phyloP scores from a whole-genome alignment of 2,888 invertebrate genomes.

The Phengaris alcon region DNA sequence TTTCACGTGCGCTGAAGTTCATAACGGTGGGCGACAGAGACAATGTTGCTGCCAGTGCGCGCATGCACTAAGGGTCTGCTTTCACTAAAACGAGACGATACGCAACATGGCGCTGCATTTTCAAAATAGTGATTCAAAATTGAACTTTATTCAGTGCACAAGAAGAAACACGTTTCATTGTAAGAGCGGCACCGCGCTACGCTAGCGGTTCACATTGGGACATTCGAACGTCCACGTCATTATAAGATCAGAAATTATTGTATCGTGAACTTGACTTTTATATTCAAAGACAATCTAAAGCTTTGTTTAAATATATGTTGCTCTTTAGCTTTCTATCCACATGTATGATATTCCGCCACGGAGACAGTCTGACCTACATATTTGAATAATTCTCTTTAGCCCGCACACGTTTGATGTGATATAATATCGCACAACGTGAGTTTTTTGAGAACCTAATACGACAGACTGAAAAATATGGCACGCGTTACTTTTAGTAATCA shows the following conservation, averaged over 20 bases:
- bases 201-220: too few relatives aligned
- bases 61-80: too few relatives aligned
- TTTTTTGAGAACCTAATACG: not conserved
- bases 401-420: not conserved
- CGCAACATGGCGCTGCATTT: too few relatives aligned
- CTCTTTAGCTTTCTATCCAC: not conserved
- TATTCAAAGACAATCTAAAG: not conserved
- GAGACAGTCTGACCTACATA: not conserved
- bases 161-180: too few relatives aligned
- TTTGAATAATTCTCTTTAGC: not conserved
- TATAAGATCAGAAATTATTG: not conserved
- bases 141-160: too few relatives aligned
- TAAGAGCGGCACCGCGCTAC: too few relatives aligned
- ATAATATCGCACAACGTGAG: not conserved
- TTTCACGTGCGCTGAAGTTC: too few relatives aligned
- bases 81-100: too few relatives aligned
- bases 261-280: not conserved
- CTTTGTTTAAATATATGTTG: not conserved
- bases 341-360: not conserved
- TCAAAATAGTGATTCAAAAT: too few relatives aligned
- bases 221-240: not conserved
- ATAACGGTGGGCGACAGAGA: too few relatives aligned
- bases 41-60: too few relatives aligned
- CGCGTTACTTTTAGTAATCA: not conserved
- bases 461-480: not conserved